Base-by-base conservation (phyloP, 1,140 invertebrate species). In the Caerostris darwini region DNA sequence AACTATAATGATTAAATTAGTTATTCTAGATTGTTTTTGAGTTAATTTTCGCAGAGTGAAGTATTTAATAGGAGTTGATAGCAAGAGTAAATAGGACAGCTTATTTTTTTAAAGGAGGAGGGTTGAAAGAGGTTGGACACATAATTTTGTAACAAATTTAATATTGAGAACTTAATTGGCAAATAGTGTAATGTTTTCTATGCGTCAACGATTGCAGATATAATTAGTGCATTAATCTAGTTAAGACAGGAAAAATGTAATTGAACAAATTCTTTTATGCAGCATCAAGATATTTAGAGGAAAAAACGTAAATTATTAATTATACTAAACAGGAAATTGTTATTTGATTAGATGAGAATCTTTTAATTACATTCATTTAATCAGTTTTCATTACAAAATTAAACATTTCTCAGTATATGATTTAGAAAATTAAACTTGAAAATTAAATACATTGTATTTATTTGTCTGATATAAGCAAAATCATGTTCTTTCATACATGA, bases 1-100 rank as follows among this genome's bases (percentile, higher is more conserved):
- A 81, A 88, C 85, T 86, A 88, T 89, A 89, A 77, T 94, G 85
- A 94, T 94, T 94, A 81, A 94, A 94, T 94, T 94, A 94, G 56
- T 69, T 87, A 77, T 57, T 12, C 69, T 34, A 58, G 54, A 67
- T 77, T 89, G 64, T 87, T 93, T 93, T 64, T 81, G 17, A 69
- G 83, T 54, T 53, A 77, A 89, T 77, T 94, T 94, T 88, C 34
- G 57, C 53, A 64, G 50, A 17, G 86, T n/a, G 71, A 77, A 77
- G 10, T 19, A 56, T 93, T 88, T 88, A 94, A 94, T 71, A 64
- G 50, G 67, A 81, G 61, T 88, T 94, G 92, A 94, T 94, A 69
- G 67, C 12, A 61, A 67, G 71, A 17, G 83, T 34, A 94, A 94
- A 94, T 81, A 94, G 59, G 34, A 59, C 19, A 2, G 7, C 34